Evolutionary conservation across 2,113 vertebrate genomes (phyloP).

Genomic region (Mellivora capensis): DNA sequence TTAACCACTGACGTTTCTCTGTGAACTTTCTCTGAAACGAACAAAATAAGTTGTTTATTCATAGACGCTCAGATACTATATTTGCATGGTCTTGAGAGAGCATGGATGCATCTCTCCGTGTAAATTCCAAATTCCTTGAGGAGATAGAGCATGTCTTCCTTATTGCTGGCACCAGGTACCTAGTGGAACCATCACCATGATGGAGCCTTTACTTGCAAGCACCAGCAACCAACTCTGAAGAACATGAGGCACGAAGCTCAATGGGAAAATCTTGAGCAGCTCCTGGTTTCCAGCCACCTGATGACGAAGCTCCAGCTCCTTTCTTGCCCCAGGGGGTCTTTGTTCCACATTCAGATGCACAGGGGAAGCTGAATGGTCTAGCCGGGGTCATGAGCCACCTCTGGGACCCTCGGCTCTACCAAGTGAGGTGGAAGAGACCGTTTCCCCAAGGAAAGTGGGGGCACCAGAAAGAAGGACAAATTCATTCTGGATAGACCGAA

Average conservation of each 20-base stretch:
- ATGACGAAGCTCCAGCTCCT: neutral
- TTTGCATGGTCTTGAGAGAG: neutral
- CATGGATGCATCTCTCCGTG: neutral
- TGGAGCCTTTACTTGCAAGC: neutral
- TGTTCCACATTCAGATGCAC: neutral
- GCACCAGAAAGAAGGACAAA: neutral
- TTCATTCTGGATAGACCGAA: neutral
- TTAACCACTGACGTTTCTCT: neutral
- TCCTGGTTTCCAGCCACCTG: neutral
- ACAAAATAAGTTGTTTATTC: neutral
- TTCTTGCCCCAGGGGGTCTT: rapidly evolving
- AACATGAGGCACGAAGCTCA: neutral
- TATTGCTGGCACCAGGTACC: neutral
- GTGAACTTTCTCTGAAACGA: neutral
- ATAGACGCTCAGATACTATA: neutral
- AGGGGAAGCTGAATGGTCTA: neutral
- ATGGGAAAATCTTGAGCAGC: neutral
- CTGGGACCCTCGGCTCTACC: neutral
- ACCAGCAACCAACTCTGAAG: neutral
- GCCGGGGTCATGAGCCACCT: neutral
- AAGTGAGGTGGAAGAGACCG: rapidly evolving
- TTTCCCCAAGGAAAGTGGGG: neutral
- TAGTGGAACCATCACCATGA: no score
- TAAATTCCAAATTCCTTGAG: neutral
- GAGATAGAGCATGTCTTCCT: neutral